Evolutionary conservation across 1,140 invertebrate species (phyloP).

Genomic region (Drosophila parvula): DNA sequence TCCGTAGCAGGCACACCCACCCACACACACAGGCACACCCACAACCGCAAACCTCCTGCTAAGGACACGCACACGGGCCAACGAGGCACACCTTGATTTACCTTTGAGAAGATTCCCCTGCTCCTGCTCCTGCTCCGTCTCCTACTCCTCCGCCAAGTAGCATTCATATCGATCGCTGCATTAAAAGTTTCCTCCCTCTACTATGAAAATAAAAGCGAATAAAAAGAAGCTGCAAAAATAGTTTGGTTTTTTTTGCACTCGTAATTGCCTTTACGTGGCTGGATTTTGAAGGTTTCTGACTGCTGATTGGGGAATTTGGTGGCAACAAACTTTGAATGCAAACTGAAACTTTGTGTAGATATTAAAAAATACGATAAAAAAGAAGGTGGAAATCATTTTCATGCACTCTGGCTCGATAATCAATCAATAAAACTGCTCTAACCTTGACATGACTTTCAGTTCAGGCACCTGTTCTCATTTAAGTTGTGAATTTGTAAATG

Average conservation of each 20-base stretch:
- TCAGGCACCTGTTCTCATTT: slow-evolving; percentile 34
- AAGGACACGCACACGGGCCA: slow-evolving; percentile 34
- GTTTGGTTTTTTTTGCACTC: slow-evolving; percentile 42
- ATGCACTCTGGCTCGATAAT: slow-evolving; percentile 27
- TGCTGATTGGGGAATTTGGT: slow-evolving; percentile 42
- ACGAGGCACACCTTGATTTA: slow-evolving; percentile 73
- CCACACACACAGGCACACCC: slow-evolving; percentile 19
- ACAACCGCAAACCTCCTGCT: slow-evolving; percentile 9
- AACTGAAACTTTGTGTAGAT: slow-evolving; percentile 5
- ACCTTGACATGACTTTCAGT: slow-evolving; percentile 67
- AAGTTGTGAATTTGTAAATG: slow-evolving; percentile 27
- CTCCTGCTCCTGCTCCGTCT: slow-evolving; percentile 23
- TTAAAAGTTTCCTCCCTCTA: slow-evolving; percentile 43
- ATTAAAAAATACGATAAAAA: background rate
- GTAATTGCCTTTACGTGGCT: slow-evolving; percentile 65
- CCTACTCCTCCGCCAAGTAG: background rate
- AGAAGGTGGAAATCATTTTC: slow-evolving; percentile 6
- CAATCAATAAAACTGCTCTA: slow-evolving; percentile 54
- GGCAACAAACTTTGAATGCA: slow-evolving; percentile 31
- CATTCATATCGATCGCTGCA: slow-evolving; percentile 66
- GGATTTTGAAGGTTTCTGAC: slow-evolving; percentile 52
- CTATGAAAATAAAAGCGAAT: slow-evolving; percentile 18
- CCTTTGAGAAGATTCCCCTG: slow-evolving; percentile 37
- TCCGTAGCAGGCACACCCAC: slow-evolving; percentile 40
- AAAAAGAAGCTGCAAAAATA: slow-evolving; percentile 38